phyloP scores from a whole-genome alignment of 2,113 vertebrate species.

The Gnathonemus longibarbis region DNA sequence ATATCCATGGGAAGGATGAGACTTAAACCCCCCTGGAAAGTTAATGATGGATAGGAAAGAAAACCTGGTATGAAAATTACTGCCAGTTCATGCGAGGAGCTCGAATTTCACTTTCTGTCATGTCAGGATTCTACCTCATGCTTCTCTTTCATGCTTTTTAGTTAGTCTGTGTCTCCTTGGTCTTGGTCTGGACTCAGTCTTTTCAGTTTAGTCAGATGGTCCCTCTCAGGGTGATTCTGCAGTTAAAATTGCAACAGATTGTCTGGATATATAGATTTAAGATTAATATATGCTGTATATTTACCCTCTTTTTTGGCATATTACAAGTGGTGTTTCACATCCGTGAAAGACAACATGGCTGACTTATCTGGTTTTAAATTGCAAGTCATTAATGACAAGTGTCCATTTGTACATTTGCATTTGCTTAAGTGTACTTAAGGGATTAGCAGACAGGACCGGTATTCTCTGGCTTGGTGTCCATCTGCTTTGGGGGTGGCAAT shows the following conservation, averaged over 20 bases:
- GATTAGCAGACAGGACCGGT: background rate
- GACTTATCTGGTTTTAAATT: background rate
- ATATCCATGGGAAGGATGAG: background rate
- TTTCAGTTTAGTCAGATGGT: background rate
- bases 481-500: background rate
- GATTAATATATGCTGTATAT: background rate
- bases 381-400: slow-evolving; percentile 4
- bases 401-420: background rate
- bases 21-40: background rate
- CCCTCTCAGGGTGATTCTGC: background rate
- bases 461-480: background rate
- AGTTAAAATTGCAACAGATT: background rate
- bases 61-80: background rate
- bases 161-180: background rate
- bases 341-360: background rate
- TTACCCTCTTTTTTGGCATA: background rate
- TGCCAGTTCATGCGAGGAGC: background rate
- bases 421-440: slow-evolving; percentile 1
- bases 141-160: background rate
- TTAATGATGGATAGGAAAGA: background rate
- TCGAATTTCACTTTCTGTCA: background rate
- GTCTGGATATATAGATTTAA: background rate
- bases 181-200: background rate
- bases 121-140: background rate
- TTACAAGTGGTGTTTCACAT: background rate